Percentiles rank a stretch among this genome's conserved stretches.
These are phyloP conservation scores for Oriolus oriolus DNA, from an alignment of 2,113 vertebrate genomes.

Conservation along the genomic window DNA sequence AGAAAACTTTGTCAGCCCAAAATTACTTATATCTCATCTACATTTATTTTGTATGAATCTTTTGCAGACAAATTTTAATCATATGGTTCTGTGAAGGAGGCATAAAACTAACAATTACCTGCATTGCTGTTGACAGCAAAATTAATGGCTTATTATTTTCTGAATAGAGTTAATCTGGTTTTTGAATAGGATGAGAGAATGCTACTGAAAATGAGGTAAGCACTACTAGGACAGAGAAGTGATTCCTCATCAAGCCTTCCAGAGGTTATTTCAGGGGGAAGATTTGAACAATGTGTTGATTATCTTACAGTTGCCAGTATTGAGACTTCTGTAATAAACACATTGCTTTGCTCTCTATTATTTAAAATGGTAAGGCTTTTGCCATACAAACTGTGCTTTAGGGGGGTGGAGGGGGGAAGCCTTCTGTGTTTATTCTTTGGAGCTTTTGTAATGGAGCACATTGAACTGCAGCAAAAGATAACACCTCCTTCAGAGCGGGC, in stretches of 20 bases:
- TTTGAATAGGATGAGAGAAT: background rate
- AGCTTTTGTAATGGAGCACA: background rate
- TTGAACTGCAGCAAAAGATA: background rate
- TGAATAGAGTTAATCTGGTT: background rate
- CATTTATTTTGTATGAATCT: background rate
- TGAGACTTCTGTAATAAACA: background rate
- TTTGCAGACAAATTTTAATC: conserved; percentile 13
- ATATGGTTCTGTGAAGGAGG: background rate
- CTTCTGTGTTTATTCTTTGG: background rate
- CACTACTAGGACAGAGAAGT: background rate
- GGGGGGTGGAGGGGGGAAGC: fast-evolving
- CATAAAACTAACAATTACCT: conserved; percentile 27
- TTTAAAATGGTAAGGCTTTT: background rate
- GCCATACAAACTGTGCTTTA: background rate
- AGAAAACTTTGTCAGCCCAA: background rate
- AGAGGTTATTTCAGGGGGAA: background rate
- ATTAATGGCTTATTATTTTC: conserved; percentile 1
- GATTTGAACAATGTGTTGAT: background rate
- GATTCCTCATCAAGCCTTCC: background rate
- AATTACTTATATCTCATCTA: background rate
- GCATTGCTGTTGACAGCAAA: conserved; percentile 2
- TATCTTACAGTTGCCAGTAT: background rate
- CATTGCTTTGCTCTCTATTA: background rate
- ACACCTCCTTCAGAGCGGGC: background rate
- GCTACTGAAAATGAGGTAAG: background rate